These are phyloP conservation scores for Hyaena hyaena DNA, from an alignment of 2,113 vertebrate species.

Conservation along the genomic window DNA sequence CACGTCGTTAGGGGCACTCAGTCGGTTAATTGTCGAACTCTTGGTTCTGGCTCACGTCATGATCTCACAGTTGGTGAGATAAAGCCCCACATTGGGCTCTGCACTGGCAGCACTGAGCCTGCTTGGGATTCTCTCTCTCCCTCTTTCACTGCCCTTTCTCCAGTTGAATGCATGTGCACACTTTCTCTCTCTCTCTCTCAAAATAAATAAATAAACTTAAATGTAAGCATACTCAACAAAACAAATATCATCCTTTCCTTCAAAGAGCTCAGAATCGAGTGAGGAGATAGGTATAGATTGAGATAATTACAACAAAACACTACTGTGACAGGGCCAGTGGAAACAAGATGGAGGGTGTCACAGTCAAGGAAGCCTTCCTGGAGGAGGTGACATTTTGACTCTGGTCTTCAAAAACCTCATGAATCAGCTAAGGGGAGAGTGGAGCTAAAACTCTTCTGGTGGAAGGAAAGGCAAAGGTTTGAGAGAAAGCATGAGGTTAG, in stretches of 20 bases:
- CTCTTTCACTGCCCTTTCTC: too few relatives aligned
- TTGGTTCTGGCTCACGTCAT: too few relatives aligned
- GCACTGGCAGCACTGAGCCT: too few relatives aligned
- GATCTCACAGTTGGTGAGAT: too few relatives aligned
- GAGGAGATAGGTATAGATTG: not conserved
- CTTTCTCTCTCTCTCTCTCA: too few relatives aligned
- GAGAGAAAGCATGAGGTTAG: not conserved
- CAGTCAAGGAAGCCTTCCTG: not conserved
- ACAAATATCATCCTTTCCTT: not conserved
- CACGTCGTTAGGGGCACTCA: not conserved
- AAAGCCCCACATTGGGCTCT: too few relatives aligned
- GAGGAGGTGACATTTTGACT: slow-evolving; percentile 43
- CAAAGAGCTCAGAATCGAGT: not conserved
- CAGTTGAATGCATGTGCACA: too few relatives aligned
- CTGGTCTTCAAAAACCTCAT: not conserved
- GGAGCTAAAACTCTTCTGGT: not conserved
- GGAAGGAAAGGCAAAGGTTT: not conserved
- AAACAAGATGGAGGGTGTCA: not conserved
- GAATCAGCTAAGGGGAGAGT: not conserved
- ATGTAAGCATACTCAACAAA: not conserved
- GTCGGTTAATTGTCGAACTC: too few relatives aligned
- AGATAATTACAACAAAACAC: not conserved
- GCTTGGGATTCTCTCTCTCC: too few relatives aligned
- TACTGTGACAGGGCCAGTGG: not conserved
- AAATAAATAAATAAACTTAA: not conserved